A percentile compares a stretch with the other conserved stretches of the same genome.
These are phyloP conservation scores for Pseudocheirus occidentalis DNA, from an alignment of 2,797 vertebrate species.

Conservation along the genomic window DNA sequence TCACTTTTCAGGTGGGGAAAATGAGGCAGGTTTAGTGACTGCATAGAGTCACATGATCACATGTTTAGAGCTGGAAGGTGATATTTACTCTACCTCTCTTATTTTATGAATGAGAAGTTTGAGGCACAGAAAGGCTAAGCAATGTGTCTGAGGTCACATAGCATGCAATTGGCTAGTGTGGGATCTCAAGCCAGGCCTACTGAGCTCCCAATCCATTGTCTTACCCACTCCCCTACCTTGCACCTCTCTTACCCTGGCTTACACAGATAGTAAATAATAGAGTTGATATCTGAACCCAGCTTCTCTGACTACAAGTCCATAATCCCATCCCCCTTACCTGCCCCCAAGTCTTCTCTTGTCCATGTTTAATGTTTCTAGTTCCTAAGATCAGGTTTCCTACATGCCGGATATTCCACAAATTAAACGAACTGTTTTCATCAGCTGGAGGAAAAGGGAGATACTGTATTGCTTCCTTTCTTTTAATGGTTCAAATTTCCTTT, in stretches of 20 bases:
- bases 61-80: background rate
- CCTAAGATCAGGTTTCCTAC: background rate
- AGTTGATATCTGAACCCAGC: background rate
- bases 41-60: background rate
- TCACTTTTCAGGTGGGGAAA: background rate
- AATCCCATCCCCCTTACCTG: background rate
- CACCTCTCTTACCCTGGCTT: background rate
- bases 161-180: background rate
- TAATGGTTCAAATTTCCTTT: slow-evolving; percentile 10
- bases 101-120: background rate
- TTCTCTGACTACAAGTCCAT: background rate
- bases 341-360: background rate
- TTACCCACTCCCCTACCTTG: background rate
- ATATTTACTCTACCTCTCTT: background rate
- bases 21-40: background rate
- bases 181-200: background rate
- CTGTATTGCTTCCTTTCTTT: background rate
- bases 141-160: background rate
- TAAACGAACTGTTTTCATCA: background rate
- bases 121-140: background rate
- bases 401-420: background rate
- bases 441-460: background rate
- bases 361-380: background rate
- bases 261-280: background rate
- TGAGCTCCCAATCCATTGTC: background rate